Base-by-base conservation (phyloP, 2,888 invertebrate species). In the Gastracanthus pulcherrimus region DNA sequence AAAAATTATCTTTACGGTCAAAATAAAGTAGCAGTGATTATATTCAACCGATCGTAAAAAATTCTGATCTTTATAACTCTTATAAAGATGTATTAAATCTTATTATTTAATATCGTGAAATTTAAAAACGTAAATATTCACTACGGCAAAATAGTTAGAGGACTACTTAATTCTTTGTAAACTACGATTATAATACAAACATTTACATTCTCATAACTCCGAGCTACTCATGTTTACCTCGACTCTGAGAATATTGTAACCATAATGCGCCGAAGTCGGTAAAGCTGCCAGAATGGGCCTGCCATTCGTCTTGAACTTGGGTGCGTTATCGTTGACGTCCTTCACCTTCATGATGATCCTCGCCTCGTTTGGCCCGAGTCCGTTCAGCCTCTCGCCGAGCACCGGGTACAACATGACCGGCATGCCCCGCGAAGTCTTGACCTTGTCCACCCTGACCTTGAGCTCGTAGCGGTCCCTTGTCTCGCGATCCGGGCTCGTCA, bases 321-420 rank as follows among this genome's bases (percentile, higher is more conserved):
- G 97, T 2, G 95, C 92, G 89, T 97, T 97, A 88, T 97, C 97
- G 88, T 97, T 97, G 0, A 95, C 94, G 90, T 97, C 97, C 66
- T 94, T 94, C 76, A 97, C 94, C 86, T 95, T 93, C 0, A 97
- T 94, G 0, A 97, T 93, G 1, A 97, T 94, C 89, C 96, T 95
- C 1, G 96, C 96, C 89, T 97, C 97, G 88, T 95, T 97, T 60
- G 92, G 89, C 75, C 92, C 94, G 85, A 97, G 92, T 67, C 95
- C 96, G 84, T 95, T 94, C 26, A 96, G 91, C 70, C 94, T 93
- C 78, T 96, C 96, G 82, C 95, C 95, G 0, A 94, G 93, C 16
- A 96, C 94, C 0, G 96, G 96, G 92, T 96, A 96, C 76, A 96
- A 94, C 93, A 96, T 94, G 45, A 95, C 94, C 0, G 95, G 94